These are phyloP conservation scores for Poeciliopsis paucimaculata DNA, from an alignment of 2,797 vertebrate species.

Conservation along the genomic window DNA sequence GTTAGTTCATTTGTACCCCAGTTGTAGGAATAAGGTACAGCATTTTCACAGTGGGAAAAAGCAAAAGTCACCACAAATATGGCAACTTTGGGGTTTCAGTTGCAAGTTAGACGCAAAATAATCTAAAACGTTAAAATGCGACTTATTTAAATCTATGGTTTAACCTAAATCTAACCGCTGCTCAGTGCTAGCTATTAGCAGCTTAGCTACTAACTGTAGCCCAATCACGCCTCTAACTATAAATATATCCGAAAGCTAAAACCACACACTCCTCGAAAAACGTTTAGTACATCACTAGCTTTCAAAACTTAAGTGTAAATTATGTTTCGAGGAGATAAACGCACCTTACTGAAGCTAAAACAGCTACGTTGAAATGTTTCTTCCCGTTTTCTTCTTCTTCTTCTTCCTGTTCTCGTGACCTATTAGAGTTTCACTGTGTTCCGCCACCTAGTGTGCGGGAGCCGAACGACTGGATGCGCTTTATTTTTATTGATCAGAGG, in stretches of 20 bases:
- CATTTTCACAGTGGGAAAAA: background rate
- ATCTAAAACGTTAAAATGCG: background rate
- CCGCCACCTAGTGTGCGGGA: slow-evolving; percentile 19
- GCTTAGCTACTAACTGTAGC: background rate
- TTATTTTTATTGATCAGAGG: background rate
- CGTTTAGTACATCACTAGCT: too few species aligned
- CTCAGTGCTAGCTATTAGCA: background rate
- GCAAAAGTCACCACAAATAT: background rate
- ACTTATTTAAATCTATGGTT: background rate
- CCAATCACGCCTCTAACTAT: background rate
- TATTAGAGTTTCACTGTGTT: background rate
- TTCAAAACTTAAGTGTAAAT: too few species aligned
- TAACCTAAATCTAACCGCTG: background rate
- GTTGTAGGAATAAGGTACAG: background rate
- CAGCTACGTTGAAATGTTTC: background rate
- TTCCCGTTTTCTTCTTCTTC: slow-evolving; percentile 3
- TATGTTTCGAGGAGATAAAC: background rate
- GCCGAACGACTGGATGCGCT: background rate
- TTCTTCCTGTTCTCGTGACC: rapidly evolving
- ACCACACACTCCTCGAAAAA: background rate
- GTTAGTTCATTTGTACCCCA: background rate
- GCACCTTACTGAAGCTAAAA: slow-evolving; percentile 2
- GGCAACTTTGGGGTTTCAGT: background rate
- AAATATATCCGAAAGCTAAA: too few species aligned
- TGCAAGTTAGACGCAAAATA: background rate